These are phyloP conservation scores for Bos taurus DNA, from an alignment of 2,113 vertebrate genomes.

Conservation along the genomic window DNA sequence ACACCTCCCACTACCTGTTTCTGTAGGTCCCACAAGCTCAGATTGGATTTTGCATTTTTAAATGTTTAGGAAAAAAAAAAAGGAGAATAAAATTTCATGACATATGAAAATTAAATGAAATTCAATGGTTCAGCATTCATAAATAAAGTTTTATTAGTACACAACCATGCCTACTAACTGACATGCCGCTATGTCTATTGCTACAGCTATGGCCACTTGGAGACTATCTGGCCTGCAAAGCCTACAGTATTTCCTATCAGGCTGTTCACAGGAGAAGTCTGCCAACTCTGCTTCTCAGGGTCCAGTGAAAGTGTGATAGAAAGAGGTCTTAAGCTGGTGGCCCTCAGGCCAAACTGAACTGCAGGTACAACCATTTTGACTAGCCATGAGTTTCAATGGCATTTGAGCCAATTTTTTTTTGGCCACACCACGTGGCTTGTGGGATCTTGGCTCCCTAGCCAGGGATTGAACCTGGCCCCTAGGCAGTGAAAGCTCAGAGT, in stretches of 20 bases:
- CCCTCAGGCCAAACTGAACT: neutral
- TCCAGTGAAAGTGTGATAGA: neutral
- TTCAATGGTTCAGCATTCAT: neutral
- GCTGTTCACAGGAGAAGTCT: neutral
- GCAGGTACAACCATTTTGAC: neutral
- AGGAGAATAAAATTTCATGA: neutral
- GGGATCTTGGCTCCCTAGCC: neutral
- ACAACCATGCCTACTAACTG: neutral
- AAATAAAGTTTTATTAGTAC: conserved; percentile 17
- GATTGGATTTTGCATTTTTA: neutral
- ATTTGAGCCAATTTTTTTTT: neutral
- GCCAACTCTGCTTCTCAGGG: neutral
- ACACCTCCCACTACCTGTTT: neutral
- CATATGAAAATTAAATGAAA: neutral
- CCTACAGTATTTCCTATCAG: neutral
- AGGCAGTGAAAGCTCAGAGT: neutral
- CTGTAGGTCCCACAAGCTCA: neutral
- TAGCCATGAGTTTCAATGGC: neutral
- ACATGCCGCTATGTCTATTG: neutral
- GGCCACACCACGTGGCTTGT: neutral
- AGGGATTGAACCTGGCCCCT: neutral
- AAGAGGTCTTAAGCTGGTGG: neutral
- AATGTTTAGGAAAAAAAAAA: neutral
- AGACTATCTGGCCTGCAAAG: neutral
- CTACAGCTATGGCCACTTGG: neutral